A percentile compares a stretch with the other conserved stretches of the same genome.
Conservation (phyloP, 2,113 vertebrate species). For the Paradoxurus hermaphroditus region DNA sequence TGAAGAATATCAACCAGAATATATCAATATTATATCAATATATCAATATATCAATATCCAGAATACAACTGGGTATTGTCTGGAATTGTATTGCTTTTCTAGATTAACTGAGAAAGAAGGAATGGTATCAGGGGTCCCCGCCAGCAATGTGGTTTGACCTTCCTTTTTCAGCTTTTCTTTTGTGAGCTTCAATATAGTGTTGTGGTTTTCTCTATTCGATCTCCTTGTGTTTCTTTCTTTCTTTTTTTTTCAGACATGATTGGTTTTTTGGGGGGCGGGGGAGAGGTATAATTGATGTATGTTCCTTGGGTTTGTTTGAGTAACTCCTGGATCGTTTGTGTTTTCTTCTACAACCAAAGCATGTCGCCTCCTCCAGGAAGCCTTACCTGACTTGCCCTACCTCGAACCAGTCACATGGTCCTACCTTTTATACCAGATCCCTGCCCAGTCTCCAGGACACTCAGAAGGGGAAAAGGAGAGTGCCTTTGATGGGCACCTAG, state of each 20-base stretch:
- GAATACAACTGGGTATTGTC: no score
- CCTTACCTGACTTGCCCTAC: background rate
- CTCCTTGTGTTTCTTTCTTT: background rate
- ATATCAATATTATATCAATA: no score
- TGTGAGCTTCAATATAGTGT: background rate
- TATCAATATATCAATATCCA: no score
- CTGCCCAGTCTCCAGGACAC: background rate
- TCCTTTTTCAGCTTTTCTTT: background rate
- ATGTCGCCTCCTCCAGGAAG: background rate
- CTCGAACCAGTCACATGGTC: background rate
- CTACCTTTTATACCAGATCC: no score
- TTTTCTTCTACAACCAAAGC: background rate
- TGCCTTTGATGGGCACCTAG: background rate
- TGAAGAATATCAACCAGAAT: no score
- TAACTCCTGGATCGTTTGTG: background rate
- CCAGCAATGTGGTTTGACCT: rapidly evolving
- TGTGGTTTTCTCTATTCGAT: background rate
- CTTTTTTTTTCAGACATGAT: background rate
- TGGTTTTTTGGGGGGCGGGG: background rate
- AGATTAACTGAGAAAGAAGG: background rate
- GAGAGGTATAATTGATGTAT: background rate
- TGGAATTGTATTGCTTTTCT: background rate
- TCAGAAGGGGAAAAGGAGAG: background rate
- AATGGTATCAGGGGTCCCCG: background rate
- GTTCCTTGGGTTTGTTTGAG: background rate